A percentile compares a stretch with the other conserved stretches of the same genome.
Evolutionary conservation across 2,113 vertebrate species (phyloP).

Genomic region (Callorhinus ursinus): DNA sequence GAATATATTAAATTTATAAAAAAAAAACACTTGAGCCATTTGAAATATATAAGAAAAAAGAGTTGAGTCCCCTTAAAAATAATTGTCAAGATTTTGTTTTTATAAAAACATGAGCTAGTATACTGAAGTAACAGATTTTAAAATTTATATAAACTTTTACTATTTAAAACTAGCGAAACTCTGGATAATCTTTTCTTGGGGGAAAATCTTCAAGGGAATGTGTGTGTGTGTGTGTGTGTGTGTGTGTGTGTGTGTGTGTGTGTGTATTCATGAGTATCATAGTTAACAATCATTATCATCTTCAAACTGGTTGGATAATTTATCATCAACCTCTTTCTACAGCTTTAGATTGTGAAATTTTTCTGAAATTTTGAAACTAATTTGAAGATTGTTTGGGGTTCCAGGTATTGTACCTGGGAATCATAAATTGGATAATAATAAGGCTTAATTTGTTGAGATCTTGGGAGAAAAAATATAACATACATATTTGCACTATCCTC

Average conservation of each 20-base stretch:
- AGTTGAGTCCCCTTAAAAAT: background rate
- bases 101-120: background rate
- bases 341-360: background rate
- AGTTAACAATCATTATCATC: background rate
- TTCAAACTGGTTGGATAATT: background rate
- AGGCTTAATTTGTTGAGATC: background rate
- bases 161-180: background rate
- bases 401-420: background rate
- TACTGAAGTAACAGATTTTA: background rate
- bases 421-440: background rate
- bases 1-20: background rate
- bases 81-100: background rate
- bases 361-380: background rate
- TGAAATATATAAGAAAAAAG: background rate
- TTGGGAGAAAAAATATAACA: background rate
- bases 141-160: background rate
- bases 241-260: background rate
- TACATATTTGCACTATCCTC: background rate
- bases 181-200: background rate
- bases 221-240: background rate
- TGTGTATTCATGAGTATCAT: background rate
- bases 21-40: background rate
- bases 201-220: background rate
- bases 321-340: background rate
- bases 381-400: background rate